A percentile compares a stretch with the other conserved stretches of the same genome.
phyloP scores from a whole-genome alignment of 2,888 invertebrate genomes.

The Caenorhabditis auriculariae region DNA sequence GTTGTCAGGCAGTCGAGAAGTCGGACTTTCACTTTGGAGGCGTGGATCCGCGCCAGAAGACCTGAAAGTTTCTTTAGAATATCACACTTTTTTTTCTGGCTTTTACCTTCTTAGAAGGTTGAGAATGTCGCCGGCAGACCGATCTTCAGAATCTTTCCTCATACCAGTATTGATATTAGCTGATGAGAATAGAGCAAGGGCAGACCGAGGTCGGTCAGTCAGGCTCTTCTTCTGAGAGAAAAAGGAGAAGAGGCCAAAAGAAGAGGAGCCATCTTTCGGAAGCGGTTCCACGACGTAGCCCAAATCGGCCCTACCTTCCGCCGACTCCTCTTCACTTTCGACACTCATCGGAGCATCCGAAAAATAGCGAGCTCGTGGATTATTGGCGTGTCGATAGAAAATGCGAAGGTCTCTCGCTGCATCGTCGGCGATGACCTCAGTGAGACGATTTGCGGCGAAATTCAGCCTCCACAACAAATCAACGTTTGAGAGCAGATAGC shows the following conservation, averaged over 20 bases:
- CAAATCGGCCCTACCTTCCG: no score
- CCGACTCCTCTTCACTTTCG: slow-evolving; percentile 18
- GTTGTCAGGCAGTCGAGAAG: slow-evolving; percentile 43
- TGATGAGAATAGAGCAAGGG: slow-evolving; percentile 26
- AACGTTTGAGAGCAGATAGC: slow-evolving; percentile 44
- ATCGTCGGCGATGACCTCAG: slow-evolving; percentile 58
- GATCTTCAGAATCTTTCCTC: slow-evolving; percentile 28
- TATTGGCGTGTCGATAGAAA: slow-evolving; percentile 35
- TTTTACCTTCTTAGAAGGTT: slow-evolving; percentile 29
- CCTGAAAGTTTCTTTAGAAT: no score
- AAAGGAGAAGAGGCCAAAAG: slow-evolving; percentile 38
- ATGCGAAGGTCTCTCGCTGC: slow-evolving; percentile 42
- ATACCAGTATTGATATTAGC: slow-evolving; percentile 3
- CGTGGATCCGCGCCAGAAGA: slow-evolving; percentile 36
- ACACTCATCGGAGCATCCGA: slow-evolving; percentile 29
- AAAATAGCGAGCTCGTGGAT: slow-evolving; percentile 60
- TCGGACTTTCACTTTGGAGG: slow-evolving; percentile 25
- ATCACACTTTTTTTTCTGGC: no score
- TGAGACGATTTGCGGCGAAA: slow-evolving; percentile 57
- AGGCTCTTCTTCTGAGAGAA: slow-evolving; percentile 28
- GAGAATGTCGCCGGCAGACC: slow-evolving; percentile 21
- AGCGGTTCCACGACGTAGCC: slow-evolving; percentile 15
- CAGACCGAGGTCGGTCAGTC: slow-evolving; percentile 31
- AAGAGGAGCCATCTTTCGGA: slow-evolving; percentile 4
- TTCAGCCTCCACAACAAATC: slow-evolving; percentile 58